These are phyloP conservation scores for Rousettus madagascariensis DNA, from an alignment of 2,797 vertebrate genomes.

Conservation along the genomic window DNA sequence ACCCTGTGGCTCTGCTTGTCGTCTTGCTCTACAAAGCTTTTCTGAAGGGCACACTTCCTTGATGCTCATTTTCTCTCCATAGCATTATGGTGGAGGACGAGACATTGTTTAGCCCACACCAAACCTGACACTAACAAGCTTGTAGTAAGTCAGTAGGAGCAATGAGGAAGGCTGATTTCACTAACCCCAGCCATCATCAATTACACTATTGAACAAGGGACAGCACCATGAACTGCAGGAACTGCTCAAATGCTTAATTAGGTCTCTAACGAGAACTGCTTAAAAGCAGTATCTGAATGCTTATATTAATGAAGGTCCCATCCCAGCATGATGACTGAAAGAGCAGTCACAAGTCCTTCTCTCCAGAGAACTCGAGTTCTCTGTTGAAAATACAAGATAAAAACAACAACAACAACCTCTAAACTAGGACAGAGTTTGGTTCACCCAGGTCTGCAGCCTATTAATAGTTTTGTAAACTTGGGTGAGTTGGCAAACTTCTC, in stretches of 20 bases:
- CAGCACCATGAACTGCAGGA: not conserved
- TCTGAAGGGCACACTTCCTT: not conserved
- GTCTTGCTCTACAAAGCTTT: not conserved
- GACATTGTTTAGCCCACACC: not conserved
- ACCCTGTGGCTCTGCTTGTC: not conserved
- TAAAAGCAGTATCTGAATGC: not conserved
- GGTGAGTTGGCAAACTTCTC: not conserved
- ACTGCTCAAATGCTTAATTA: slow-evolving; percentile 5
- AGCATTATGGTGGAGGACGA: not conserved
- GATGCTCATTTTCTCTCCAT: not conserved
- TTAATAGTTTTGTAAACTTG: not conserved
- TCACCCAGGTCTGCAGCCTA: not conserved
- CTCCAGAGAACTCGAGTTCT: not conserved
- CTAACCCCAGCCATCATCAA: not conserved
- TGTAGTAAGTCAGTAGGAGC: not conserved
- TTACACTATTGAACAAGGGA: not conserved
- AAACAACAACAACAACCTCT: not conserved
- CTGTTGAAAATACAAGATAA: not conserved
- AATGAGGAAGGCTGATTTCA: not conserved
- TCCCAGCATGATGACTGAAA: not conserved
- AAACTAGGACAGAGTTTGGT: not conserved
- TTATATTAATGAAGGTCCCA: not conserved
- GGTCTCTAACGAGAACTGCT: not conserved
- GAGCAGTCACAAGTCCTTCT: not conserved
- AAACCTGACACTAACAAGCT: not conserved